These are phyloP conservation scores for Catagonus wagneri DNA, from an alignment of 2,113 vertebrate species.

Conservation along the genomic window DNA sequence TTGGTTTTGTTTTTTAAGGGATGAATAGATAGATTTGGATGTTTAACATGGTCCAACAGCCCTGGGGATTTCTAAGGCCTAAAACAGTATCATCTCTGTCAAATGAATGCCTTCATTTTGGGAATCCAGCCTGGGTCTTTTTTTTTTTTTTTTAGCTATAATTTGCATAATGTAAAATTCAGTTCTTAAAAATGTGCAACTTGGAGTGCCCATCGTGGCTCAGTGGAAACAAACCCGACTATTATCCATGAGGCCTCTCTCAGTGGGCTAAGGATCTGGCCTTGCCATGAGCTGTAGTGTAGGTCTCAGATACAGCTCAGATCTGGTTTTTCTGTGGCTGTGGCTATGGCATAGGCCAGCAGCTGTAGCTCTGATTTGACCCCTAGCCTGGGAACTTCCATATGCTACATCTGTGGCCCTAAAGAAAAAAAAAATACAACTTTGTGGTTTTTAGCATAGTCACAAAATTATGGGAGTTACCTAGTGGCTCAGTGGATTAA, in stretches of 20 bases:
- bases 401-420: too few relatives aligned
- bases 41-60: background rate
- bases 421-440: background rate
- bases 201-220: background rate
- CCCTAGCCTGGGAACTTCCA: too few relatives aligned
- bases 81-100: background rate
- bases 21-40: background rate
- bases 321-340: too few relatives aligned
- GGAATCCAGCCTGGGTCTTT: background rate
- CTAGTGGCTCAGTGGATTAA: too few relatives aligned
- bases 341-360: too few relatives aligned
- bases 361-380: too few relatives aligned
- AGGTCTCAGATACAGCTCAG: too few relatives aligned
- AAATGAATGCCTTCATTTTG: constrained; percentile 36
- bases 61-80: background rate
- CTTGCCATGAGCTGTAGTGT: too few relatives aligned
- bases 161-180: background rate
- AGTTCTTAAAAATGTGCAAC: background rate
- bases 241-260: too few relatives aligned
- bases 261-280: too few relatives aligned
- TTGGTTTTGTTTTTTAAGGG: background rate
- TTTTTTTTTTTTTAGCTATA: background rate
- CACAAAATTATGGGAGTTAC: background rate
- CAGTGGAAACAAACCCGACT: too few relatives aligned
- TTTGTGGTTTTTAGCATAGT: background rate